Evolutionary conservation across 2,113 vertebrate genomes (phyloP), one percentile per base, ranked within the genome.

Genomic region (Hucho hucho): DNA sequence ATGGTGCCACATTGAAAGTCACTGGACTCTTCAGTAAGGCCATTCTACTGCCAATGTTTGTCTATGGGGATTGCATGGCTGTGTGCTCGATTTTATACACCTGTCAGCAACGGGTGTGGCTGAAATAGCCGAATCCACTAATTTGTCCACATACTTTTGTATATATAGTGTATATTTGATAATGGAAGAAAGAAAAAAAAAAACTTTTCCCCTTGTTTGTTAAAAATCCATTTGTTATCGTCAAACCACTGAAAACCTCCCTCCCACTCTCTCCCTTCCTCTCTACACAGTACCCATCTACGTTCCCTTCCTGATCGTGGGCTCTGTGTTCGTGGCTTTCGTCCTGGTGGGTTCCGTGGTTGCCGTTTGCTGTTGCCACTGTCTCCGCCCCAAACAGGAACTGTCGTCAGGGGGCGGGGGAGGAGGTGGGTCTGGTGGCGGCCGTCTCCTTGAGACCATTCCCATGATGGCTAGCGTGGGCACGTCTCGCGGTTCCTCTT

Each of bases 301-400:
- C 0, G 97, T 99, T 86, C 97, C 98, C 0, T 99, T 99, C 93
- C 95, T 99, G 74, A 98, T 99, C 0, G 98, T 99, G 1, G 98
- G 98, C 75, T 97, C 97, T 0, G 97, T 99, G 46, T 99, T 99
- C 2, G 96, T 99, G 0, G 97, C 96, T 28, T 99, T 99, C 79
- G 95, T 99, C 89, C 93, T 99, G 88, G 70, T 99, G 86, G 98
- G 97, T 2, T 98, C 98, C 0, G 92, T 97, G 2, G 94, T 99
- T 4, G 98, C 98, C 0, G 96, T 97, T 59, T 99, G 98, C 86
- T 99, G 98, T 91, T 99, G 98, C 89, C 91, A 95, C 14, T 99
- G 98, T 83, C 93, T 98, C 32, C 91, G 96, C n/a, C 98, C 98
- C 63, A 99, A 99, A 81, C 97, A 97, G 87, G 98, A 98, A 59